Evolutionary conservation across 2,888 invertebrate genomes (phyloP).

Genomic region (Deilephila porcellus): DNA sequence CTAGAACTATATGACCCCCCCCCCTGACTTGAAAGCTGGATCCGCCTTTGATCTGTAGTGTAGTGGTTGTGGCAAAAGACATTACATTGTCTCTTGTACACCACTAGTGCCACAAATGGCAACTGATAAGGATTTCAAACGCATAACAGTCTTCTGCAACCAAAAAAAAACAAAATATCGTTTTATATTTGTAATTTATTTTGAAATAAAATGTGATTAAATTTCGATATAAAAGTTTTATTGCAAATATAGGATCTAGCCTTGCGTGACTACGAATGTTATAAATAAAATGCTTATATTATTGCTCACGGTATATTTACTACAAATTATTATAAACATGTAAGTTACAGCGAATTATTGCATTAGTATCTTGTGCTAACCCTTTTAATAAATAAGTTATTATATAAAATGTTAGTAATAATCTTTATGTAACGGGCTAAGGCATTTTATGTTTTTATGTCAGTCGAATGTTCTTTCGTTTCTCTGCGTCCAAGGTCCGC

Average conservation of each 20-base stretch:
- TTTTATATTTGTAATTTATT: no score
- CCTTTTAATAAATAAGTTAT: neutral
- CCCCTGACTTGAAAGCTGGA: no score
- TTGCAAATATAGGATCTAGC: neutral
- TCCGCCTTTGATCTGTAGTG: no score
- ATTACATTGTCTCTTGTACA: no score
- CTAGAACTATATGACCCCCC: no score
- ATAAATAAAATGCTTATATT: conserved; percentile 1
- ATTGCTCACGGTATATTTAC: neutral
- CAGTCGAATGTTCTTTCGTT: neutral
- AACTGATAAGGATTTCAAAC: no score
- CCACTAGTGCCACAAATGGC: no score
- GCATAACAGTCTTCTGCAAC: no score
- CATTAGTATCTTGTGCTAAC: neutral
- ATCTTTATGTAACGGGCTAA: neutral
- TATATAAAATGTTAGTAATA: neutral
- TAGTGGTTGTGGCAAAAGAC: no score
- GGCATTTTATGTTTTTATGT: neutral
- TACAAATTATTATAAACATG: conserved; percentile 1
- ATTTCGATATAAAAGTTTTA: neutral
- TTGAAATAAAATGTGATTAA: neutral
- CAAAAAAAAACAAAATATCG: no score
- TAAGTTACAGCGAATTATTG: neutral
- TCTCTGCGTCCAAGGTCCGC: neutral
- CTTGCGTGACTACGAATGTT: neutral